Base-by-base conservation (phyloP, 2,113 vertebrate genomes). In the Tiliqua scincoides region DNA sequence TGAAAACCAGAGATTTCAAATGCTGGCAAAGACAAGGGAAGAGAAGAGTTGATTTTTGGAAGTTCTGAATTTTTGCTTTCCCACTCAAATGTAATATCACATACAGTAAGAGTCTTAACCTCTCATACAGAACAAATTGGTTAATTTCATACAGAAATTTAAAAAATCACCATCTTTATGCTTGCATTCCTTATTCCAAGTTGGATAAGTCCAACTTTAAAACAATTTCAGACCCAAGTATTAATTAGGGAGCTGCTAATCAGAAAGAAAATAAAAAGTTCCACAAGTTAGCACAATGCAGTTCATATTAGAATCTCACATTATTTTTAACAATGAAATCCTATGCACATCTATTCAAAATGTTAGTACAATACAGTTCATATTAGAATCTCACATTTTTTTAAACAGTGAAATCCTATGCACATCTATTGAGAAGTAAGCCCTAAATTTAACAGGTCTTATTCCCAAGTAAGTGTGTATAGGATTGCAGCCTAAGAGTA, bases 1-100 rank as follows among this genome's bases (percentile, higher is more conserved):
- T 92, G 63, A 92, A 94, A 88, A 83, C 92, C 61, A 57, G 43
- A 85, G 71, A 91, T 71, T 63, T 85, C 89, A 91, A 84, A 40
- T 74, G 25, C 6, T 91, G 21, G 80, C 88, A 86, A 43, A 43
- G 62, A 65, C 84, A 82, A 88, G 61, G 85, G 73, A 7, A 67
- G n/a, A 79, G 18, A 48, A 83, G 62, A 87, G 87, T 79, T 35
- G 80, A 90, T 80, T 74, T 87, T 91, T 65, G 27, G 52, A 85
- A 86, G 90, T 63, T 84, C 52, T 84, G 65, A 76, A 83, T 87
- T 88, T 88, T 91, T 25, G 70, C 61, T 89, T 88, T 78, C 12
- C 32, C 25, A 37, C 32, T 84, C 32, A 82, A 93, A 73, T 30
- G 6, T 11, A 91, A 82, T 93, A 93, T 91, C 90, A 94, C 63